Conservation (phyloP, 2,113 vertebrate genomes). For the Diphyllodes magnificus region DNA sequence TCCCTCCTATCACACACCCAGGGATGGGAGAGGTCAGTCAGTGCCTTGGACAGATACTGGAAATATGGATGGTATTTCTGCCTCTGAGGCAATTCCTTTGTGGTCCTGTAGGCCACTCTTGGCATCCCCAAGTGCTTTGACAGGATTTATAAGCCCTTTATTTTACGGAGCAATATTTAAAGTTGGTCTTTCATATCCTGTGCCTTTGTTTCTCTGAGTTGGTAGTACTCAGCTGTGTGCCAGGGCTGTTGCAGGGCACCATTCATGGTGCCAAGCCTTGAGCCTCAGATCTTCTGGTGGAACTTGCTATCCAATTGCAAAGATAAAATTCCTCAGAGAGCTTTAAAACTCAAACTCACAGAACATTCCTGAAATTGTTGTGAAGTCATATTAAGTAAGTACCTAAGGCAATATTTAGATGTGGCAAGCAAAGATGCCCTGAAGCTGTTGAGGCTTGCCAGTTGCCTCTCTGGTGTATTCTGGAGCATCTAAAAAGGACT, state of each 20-base stretch:
- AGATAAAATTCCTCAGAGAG: background rate
- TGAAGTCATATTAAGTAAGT: background rate
- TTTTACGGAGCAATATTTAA: background rate
- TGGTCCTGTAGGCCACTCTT: background rate
- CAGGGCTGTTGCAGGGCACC: background rate
- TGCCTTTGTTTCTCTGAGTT: background rate
- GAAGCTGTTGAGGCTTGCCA: background rate
- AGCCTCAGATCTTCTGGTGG: background rate
- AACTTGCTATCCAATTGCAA: background rate
- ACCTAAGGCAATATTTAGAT: background rate
- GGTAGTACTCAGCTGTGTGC: background rate
- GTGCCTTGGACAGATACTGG: background rate
- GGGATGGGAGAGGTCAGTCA: background rate
- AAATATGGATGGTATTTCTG: constrained; percentile 43
- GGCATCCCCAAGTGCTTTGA: background rate
- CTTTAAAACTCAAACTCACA: background rate
- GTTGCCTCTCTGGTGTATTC: background rate
- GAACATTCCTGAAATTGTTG: constrained; percentile 26
- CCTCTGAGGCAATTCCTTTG: constrained; percentile 22
- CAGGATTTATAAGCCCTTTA: background rate
- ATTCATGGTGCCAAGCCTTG: background rate
- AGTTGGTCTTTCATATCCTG: background rate
- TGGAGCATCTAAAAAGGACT: background rate
- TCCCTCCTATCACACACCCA: background rate
- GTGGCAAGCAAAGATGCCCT: constrained; percentile 5